phyloP scores from a whole-genome alignment of 2,888 invertebrate genomes.

The Stegophylla sp. region DNA sequence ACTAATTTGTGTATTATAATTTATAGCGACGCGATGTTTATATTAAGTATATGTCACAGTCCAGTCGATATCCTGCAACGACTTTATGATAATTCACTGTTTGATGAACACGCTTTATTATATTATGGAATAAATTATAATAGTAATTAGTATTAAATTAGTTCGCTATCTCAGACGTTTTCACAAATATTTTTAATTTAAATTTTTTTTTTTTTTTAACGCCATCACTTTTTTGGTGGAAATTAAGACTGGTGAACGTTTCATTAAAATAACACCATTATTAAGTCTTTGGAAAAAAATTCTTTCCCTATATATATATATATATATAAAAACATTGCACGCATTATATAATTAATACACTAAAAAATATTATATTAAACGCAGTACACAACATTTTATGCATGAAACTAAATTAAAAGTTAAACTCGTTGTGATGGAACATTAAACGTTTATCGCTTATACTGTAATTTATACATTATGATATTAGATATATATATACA shows the following conservation, averaged over 20 bases:
- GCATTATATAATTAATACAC: no score
- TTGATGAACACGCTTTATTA: not conserved
- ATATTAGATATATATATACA: no score
- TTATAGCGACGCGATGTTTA: no score
- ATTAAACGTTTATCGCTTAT: constrained; percentile 29
- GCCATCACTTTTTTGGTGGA: not conserved
- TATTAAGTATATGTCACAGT: no score
- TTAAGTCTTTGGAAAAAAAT: not conserved
- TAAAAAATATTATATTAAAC: not conserved
- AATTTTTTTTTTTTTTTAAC: not conserved
- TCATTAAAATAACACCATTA: not conserved
- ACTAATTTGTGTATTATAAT: no score
- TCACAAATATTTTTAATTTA: no score
- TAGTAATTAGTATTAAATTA: not conserved
- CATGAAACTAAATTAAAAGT: constrained; percentile 38
- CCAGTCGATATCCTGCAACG: not conserved
- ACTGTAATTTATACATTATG: not conserved
- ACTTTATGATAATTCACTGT: not conserved
- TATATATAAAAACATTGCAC: no score
- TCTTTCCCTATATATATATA: not conserved
- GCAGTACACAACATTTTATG: not conserved
- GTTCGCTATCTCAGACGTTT: no score
- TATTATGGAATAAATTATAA: not conserved
- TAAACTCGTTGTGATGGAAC: constrained; percentile 4
- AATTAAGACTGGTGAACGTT: not conserved